A percentile compares a stretch with the other conserved stretches of the same genome.
Conservation (phyloP, 2,888 invertebrate genomes). For the Thymelicus lineola region DNA sequence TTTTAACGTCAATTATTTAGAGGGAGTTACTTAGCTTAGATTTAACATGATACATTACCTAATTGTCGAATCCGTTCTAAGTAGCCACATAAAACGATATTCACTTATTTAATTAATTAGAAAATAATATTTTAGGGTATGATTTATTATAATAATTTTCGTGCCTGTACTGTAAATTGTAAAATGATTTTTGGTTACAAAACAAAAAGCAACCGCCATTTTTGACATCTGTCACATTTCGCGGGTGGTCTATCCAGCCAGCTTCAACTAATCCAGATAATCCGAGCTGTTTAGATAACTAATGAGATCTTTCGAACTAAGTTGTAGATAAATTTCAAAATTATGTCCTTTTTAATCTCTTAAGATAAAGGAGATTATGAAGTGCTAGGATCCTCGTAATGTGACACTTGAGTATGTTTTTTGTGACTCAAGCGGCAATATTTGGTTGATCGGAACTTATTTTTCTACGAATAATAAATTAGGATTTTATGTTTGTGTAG, state of each 20-base stretch:
- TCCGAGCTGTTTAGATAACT: slow-evolving; percentile 68
- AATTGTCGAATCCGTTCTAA: too few species aligned
- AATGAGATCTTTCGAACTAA: slow-evolving; percentile 55
- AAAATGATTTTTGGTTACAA: neutral
- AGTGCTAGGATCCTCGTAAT: slow-evolving; percentile 47
- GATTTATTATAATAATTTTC: too few species aligned
- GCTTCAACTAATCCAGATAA: slow-evolving; percentile 59
- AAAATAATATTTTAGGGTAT: too few species aligned
- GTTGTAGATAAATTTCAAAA: slow-evolving; percentile 44
- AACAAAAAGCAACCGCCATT: slow-evolving; percentile 42
- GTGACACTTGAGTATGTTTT: slow-evolving; percentile 41
- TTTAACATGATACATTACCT: too few species aligned
- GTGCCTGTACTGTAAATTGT: too few species aligned
- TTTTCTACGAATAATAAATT: neutral
- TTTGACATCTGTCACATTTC: slow-evolving; percentile 62
- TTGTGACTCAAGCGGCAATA: neutral
- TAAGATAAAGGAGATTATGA: slow-evolving; percentile 50
- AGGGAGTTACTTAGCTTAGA: too few species aligned
- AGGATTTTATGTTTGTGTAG: too few species aligned
- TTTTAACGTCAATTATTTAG: too few species aligned
- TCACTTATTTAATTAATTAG: too few species aligned
- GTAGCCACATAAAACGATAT: too few species aligned
- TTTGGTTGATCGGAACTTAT: neutral
- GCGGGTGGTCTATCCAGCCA: slow-evolving; percentile 66
- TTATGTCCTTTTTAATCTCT: slow-evolving; percentile 48